Conservation (phyloP, 1,140 invertebrate genomes). For the Sarcophaga peregrina region DNA sequence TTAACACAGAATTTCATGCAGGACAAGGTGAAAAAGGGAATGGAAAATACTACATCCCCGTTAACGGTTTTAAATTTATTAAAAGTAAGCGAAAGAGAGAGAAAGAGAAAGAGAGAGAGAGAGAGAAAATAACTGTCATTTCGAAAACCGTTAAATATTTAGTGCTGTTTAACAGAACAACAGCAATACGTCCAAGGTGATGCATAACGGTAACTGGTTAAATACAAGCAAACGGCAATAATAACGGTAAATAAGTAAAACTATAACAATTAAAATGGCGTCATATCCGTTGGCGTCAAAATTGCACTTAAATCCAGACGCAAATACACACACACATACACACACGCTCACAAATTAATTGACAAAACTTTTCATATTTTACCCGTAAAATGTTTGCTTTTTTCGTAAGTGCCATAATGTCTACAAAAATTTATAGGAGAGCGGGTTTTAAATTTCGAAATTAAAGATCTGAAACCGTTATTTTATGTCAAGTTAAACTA, state of each 20-base stretch:
- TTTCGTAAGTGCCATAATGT: no score
- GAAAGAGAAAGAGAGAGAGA: background rate
- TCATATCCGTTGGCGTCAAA: constrained; percentile 16
- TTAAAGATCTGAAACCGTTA: no score
- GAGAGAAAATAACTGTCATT: background rate
- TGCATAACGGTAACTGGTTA: no score
- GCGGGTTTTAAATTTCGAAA: no score
- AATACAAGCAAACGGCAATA: no score
- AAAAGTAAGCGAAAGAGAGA: background rate
- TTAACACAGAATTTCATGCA: background rate
- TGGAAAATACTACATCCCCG: background rate
- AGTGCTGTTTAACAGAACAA: no score
- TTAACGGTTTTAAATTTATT: background rate
- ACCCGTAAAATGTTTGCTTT: no score
- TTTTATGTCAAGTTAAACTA: no score
- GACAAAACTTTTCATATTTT: no score
- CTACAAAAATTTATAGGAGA: no score
- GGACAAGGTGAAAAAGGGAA: background rate
- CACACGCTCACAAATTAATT: no score
- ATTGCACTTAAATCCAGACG: background rate
- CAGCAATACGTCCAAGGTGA: no score
- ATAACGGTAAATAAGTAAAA: background rate
- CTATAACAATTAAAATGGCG: constrained; percentile 13
- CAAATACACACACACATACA: background rate
- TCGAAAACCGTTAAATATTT: background rate